phyloP scores from a whole-genome alignment of 1,140 invertebrate species.

The Drosophila nasuta region DNA sequence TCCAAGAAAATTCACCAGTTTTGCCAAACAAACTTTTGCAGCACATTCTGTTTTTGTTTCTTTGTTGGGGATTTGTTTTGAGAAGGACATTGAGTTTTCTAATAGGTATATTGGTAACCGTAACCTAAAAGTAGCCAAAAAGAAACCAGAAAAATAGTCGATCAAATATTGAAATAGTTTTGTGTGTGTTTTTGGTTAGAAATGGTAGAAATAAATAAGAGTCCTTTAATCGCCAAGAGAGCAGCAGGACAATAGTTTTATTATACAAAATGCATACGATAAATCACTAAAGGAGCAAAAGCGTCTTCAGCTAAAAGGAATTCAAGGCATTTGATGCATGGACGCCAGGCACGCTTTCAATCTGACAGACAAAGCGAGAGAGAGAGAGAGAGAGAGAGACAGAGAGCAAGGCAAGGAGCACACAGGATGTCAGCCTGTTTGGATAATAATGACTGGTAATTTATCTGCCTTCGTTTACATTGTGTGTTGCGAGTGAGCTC shows the following conservation, averaged over 20 bases:
- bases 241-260: constrained; percentile 33
- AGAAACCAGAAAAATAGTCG: constrained; percentile 40
- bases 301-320: constrained; percentile 45
- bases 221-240: not conserved
- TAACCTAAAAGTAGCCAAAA: constrained; percentile 74
- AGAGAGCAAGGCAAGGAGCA: constrained; percentile 10
- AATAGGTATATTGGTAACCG: constrained; percentile 76
- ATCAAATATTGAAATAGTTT: constrained; percentile 28
- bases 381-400: not conserved
- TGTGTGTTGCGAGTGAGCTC: constrained; percentile 42
- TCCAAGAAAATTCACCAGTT: constrained; percentile 50
- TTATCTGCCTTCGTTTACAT: constrained; percentile 82
- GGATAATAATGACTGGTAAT: constrained; percentile 80
- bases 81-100: constrained; percentile 32
- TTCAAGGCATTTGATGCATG: constrained; percentile 67
- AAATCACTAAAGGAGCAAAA: constrained; percentile 29
- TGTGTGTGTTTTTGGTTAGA: not conserved
- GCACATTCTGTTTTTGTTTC: constrained; percentile 18
- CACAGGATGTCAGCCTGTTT: constrained; percentile 64
- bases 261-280: constrained; percentile 40
- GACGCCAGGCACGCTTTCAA: constrained; percentile 62
- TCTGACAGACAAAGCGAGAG: constrained; percentile 20
- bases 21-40: constrained; percentile 59
- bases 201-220: not conserved
- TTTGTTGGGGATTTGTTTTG: constrained; percentile 10